Conservation (phyloP, 2,113 vertebrate species). For the Nyctibius bracteatus region DNA sequence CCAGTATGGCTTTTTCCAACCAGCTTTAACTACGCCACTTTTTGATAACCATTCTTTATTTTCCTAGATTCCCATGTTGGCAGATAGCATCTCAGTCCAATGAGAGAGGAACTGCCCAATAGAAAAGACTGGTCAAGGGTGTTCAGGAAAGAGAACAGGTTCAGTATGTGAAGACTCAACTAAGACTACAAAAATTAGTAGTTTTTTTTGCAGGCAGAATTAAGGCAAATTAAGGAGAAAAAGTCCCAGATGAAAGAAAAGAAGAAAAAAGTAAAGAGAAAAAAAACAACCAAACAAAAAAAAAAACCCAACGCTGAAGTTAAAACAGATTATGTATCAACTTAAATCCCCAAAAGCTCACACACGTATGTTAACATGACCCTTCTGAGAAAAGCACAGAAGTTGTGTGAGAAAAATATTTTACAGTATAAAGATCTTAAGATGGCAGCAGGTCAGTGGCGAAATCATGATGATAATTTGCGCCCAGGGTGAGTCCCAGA, state of each 20-base stretch:
- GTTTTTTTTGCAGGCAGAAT: too few species aligned
- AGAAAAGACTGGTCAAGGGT: neutral
- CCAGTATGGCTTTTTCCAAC: neutral
- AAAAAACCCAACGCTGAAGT: neutral
- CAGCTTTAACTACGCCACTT: neutral
- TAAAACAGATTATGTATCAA: neutral
- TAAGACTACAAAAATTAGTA: neutral
- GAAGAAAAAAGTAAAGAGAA: neutral
- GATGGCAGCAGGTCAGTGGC: neutral
- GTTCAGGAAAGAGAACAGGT: neutral
- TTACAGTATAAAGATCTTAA: neutral
- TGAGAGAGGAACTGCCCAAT: neutral
- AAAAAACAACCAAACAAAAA: neutral
- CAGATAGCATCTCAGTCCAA: neutral
- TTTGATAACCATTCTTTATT: neutral
- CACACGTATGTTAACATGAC: neutral
- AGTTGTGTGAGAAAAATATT: neutral
- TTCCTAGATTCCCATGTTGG: neutral
- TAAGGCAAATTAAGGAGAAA: neutral
- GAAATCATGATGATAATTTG: neutral
- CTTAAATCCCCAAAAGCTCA: neutral
- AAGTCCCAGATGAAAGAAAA: neutral
- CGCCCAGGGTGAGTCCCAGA: neutral
- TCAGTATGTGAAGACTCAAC: neutral
- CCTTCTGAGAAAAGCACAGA: neutral